Evolutionary conservation across 53 echinoderm and acorn worm genomes (phyloP), one percentile per base, ranked within the genome.

Genomic region (Mesocentrotus franciscanus): DNA sequence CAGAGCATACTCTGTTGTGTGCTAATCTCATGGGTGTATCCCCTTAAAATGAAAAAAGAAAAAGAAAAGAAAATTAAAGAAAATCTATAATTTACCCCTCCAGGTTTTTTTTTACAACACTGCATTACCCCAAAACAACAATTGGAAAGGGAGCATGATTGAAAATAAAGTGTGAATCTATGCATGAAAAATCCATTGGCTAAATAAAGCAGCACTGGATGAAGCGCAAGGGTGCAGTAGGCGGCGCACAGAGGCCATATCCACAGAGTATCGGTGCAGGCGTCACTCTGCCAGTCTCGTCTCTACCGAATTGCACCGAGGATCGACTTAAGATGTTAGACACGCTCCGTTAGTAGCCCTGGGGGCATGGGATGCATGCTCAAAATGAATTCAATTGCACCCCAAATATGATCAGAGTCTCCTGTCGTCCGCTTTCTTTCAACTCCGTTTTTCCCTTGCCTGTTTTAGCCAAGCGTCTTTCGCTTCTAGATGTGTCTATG

Each of bases 301-400:
- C 71, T 75, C 92, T 8, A 56, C 57, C 39, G 92, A 42, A 57
- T 92, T 22, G 71, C 75, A 92, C 74, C 13, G 75, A 75, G 91
- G 30, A 64, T 39, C 91, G 66, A 66, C 74, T 92, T 92, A 70
- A 92, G 71, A 92, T 92, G 92, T 72, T 92, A 72, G 56, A 70
- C 92, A 92, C 92, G 92, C 92, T 92, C 91, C 61, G 66, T 35
- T 36, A 3, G 32, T 18, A 61, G 62, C 62, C 78, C 91, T 66
- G 20, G 39, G 91, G 91, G 64, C 91, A 64, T 35, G 64, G 66
- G 91, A 91, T 91, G 91, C 91, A 72, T 74, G 92, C 92, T 91
- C 92, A 72, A 92, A 92, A 92, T 71, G 92, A 92, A 92, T 92
- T 92, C 92, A 72, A 71, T 92, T 56, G 92, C 61, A 66, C 58